Evolutionary conservation across 2,888 invertebrate genomes (phyloP), one percentile per base, ranked within the genome.

Genomic region (Nomada fucata): DNA sequence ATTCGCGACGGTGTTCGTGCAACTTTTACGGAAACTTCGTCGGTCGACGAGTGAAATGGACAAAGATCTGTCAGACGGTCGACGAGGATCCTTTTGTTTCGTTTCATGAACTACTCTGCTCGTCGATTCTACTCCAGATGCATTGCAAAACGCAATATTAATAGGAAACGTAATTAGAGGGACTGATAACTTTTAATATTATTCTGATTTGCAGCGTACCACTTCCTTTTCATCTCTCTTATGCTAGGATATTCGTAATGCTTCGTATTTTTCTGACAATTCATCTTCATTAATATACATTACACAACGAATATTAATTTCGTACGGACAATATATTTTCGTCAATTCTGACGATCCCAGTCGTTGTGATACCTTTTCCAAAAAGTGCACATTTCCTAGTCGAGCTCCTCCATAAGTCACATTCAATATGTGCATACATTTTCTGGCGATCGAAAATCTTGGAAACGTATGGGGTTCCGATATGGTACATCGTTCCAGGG

Each of bases 21-120:
- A 50, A n/a, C 20, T 67, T 20, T 68, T 13, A 36, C 9, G 65
- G 53, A 68, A 63, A 60, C 44, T 59, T 57, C 63, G 20, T 59
- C 47, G 42, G 63, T n/a, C 20, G 44, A 4, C 20, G 42, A 72
- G 59, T 68, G 59, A 64, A 72, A 82, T 68, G 76, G 69, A 69
- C 80, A 72, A 69, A 64, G 59, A 72, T 72, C 71, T 57, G 64
- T 23, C 36, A 59, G 5, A 36, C 20, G 75, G 67, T 76, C 67
- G 52, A 57, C 57, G 64, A 26, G 18, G 23, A 71, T 55, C 64
- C 50, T 47, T 26, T 29, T 42, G n/a, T n/a, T 4, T n/a, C 7
- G 18, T 15, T 15, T 20, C 53, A 15, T 29, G 4, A 36, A 15
- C 11, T n/a, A 5, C 26, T 53, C 3, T 50, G 44, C 55, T 7